Evolutionary conservation across 2,797 vertebrate species (phyloP).

Genomic region (Pangasius djambal): DNA sequence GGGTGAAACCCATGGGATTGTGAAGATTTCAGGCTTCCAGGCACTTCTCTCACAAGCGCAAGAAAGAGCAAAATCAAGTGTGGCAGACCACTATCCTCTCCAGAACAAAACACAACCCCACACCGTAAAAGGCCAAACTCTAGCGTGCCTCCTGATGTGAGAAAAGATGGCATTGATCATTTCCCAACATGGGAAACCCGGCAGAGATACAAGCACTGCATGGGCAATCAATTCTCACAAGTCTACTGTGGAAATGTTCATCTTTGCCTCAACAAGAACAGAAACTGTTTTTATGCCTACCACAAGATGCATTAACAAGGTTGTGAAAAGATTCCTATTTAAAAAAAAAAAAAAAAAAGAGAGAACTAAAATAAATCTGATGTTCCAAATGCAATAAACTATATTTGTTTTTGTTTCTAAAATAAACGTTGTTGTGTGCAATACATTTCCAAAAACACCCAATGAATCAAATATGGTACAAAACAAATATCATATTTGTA

Average conservation of each 20-base stretch:
- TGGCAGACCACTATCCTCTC: constrained; percentile 50
- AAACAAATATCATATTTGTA: not conserved
- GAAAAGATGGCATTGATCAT: constrained; percentile 50
- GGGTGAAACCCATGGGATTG: constrained; percentile 35
- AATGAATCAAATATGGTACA: not conserved
- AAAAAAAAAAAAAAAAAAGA: too few relatives aligned
- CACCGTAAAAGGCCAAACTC: not conserved
- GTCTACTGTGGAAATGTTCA: constrained; percentile 50
- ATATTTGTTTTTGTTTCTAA: too few relatives aligned
- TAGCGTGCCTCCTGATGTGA: constrained; percentile 45
- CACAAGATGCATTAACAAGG: constrained; percentile 13
- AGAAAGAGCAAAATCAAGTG: constrained; percentile 48
- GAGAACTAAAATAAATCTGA: not conserved
- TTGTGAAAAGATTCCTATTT: not conserved
- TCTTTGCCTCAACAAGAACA: constrained; percentile 52
- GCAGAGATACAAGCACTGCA: constrained; percentile 56
- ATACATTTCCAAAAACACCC: not conserved
- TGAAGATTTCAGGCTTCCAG: constrained; percentile 51
- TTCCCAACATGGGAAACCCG: constrained; percentile 45
- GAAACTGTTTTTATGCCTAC: constrained; percentile 34
- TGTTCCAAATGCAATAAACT: not conserved
- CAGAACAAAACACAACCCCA: not conserved
- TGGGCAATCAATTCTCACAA: constrained; percentile 11
- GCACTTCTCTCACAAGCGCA: constrained; percentile 41
- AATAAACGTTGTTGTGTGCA: not conserved